A percentile compares a stretch with the other conserved stretches of the same genome.
phyloP scores from a whole-genome alignment of 2,888 invertebrate species.

The Chironomus tentans region DNA sequence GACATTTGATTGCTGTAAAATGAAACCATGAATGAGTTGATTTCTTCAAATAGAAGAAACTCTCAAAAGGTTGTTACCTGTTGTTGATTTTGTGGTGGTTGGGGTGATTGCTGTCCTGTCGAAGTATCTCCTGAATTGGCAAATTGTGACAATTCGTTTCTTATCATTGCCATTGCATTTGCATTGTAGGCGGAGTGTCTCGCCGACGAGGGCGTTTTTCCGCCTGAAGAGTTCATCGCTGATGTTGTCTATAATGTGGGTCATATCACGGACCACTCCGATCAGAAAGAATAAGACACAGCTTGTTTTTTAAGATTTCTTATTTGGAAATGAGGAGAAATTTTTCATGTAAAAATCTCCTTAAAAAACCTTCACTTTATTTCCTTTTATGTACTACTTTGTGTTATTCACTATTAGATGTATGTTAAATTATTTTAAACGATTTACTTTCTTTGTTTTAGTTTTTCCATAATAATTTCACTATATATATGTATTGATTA shows the following conservation, averaged over 20 bases:
- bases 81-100: constrained; percentile 7
- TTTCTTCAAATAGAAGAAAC: too few species aligned
- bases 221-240: constrained; percentile 44
- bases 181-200: constrained; percentile 42
- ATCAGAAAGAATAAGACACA: not conserved
- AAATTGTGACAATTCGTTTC: constrained; percentile 37
- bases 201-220: constrained; percentile 40
- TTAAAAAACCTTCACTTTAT: too few species aligned
- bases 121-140: constrained; percentile 12
- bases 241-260: constrained; percentile 11
- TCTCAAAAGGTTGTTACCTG: constrained; percentile 27
- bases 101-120: constrained; percentile 19
- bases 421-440: not conserved
- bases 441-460: not conserved
- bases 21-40: too few species aligned
- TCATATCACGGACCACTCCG: constrained; percentile 19
- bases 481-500: not conserved
- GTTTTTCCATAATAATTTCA: not conserved
- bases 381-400: too few species aligned
- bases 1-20: not conserved
- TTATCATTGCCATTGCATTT: constrained; percentile 42
- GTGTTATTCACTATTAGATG: too few species aligned
- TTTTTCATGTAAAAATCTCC: too few species aligned
- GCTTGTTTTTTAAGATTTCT: not conserved
- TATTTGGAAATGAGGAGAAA: too few species aligned